Percentiles rank a stretch among this genome's conserved stretches.
Conservation (phyloP, 2,888 invertebrate species). For the Cheilosia variabilis region DNA sequence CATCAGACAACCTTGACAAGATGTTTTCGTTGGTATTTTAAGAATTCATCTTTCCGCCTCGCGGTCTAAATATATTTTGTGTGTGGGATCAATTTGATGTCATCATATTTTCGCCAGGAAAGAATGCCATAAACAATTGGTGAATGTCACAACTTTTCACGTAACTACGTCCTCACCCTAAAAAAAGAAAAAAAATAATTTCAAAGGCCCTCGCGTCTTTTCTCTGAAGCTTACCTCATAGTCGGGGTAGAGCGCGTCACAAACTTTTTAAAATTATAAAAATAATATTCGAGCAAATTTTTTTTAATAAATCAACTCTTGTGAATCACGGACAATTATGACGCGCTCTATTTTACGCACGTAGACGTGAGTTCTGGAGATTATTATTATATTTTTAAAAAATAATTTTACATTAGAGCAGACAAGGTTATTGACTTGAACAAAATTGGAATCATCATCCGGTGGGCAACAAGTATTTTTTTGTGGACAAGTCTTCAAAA, state of each 20-base stretch:
- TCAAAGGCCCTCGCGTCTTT: background rate
- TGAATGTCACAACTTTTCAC: background rate
- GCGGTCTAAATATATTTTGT: conserved; percentile 2
- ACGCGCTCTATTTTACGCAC: conserved; percentile 46
- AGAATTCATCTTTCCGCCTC: conserved; percentile 2
- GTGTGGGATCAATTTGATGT: background rate
- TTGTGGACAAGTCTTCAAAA: background rate
- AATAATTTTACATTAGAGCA: background rate
- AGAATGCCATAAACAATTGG: background rate
- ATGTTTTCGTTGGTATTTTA: conserved; percentile 6
- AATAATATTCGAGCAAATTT: background rate
- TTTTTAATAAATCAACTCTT: conserved; percentile 38
- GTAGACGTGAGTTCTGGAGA: conserved; percentile 27
- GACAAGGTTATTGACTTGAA: conserved; percentile 27
- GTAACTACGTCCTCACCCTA: background rate
- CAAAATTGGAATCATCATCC: background rate
- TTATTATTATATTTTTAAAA: conserved; percentile 27
- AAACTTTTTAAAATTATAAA: conserved; percentile 1
- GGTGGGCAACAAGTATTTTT: conserved; percentile 10
- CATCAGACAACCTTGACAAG: background rate
- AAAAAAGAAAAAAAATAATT: background rate
- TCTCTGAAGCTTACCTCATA: background rate
- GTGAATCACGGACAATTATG: conserved; percentile 52
- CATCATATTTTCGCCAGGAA: background rate
- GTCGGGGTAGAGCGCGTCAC: background rate